phyloP scores from a whole-genome alignment of 2,888 invertebrate species.

The Torymus texanus region DNA sequence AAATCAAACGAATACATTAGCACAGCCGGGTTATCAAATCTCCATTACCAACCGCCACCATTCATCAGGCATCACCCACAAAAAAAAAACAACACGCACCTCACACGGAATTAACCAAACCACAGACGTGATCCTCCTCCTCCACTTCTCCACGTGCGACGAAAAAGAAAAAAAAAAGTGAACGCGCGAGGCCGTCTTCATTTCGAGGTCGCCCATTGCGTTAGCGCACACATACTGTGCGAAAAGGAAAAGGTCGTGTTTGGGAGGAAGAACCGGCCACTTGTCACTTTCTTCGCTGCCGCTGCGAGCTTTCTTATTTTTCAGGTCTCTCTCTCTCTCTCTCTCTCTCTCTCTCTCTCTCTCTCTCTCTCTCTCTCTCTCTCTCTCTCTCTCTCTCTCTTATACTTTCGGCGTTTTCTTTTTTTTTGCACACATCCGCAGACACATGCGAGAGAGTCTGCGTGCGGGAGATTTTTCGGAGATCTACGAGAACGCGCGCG shows the following conservation, averaged over 20 bases:
- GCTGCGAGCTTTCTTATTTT: slow-evolving; percentile 48
- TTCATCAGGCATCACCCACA: too few relatives aligned
- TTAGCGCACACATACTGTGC: neutral
- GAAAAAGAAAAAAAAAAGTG: slow-evolving; percentile 19
- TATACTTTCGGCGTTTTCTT: neutral
- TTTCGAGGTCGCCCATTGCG: slow-evolving; percentile 62
- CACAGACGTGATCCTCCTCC: too few relatives aligned
- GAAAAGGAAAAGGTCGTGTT: slow-evolving; percentile 49
- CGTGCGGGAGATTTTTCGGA: too few relatives aligned
- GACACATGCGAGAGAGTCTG: too few relatives aligned
- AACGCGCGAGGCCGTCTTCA: slow-evolving; percentile 38
- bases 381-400: slow-evolving; percentile 30
- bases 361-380: slow-evolving; percentile 35
- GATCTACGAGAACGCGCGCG: too few relatives aligned
- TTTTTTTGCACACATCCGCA: too few relatives aligned
- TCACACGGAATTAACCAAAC: too few relatives aligned
- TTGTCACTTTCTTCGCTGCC: slow-evolving; percentile 68
- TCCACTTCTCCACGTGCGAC: too few relatives aligned
- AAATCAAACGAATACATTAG: too few relatives aligned
- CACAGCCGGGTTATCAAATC: too few relatives aligned
- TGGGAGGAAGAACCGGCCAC: slow-evolving; percentile 61
- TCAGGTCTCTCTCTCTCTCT: slow-evolving; percentile 32
- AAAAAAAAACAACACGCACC: too few relatives aligned
- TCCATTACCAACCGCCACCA: too few relatives aligned
- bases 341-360: slow-evolving; percentile 28